These are phyloP conservation scores for Drepanosiphum platanoidis DNA, from an alignment of 2,888 invertebrate genomes.

Conservation along the genomic window DNA sequence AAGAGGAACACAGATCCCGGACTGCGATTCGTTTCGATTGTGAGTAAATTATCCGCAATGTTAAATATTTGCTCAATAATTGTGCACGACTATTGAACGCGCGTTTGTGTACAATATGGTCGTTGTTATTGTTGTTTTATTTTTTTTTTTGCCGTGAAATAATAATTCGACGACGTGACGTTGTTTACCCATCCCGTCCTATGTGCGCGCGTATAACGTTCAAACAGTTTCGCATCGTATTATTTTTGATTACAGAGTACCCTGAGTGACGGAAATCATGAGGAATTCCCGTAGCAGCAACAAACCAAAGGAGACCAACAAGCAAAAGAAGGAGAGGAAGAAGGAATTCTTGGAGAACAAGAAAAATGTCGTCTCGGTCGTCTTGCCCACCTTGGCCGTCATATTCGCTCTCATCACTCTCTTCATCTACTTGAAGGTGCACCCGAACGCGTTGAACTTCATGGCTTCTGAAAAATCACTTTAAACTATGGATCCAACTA, in stretches of 20 bases:
- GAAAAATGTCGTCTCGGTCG: conserved; percentile 81
- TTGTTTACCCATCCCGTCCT: no score
- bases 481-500: conserved; percentile 39
- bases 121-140: background rate
- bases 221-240: background rate
- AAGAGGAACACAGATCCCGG: background rate
- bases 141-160: background rate
- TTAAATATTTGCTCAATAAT: background rate
- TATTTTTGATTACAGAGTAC: background rate
- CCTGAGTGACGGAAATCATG: background rate
- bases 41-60: background rate
- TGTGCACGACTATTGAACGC: background rate
- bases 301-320: conserved; percentile 82
- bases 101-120: background rate
- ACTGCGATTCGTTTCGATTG: background rate
- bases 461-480: conserved; percentile 56
- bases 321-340: conserved; percentile 85
- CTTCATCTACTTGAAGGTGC: conserved; percentile 83
- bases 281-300: conserved; percentile 66
- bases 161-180: background rate
- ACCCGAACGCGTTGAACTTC: conserved; percentile 69
- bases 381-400: conserved; percentile 77
- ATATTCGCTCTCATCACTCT: conserved; percentile 78
- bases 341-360: conserved; percentile 84
- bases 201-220: background rate